Evolutionary conservation across 2,888 invertebrate genomes (phyloP).

Genomic region (Rotaria macrura): DNA sequence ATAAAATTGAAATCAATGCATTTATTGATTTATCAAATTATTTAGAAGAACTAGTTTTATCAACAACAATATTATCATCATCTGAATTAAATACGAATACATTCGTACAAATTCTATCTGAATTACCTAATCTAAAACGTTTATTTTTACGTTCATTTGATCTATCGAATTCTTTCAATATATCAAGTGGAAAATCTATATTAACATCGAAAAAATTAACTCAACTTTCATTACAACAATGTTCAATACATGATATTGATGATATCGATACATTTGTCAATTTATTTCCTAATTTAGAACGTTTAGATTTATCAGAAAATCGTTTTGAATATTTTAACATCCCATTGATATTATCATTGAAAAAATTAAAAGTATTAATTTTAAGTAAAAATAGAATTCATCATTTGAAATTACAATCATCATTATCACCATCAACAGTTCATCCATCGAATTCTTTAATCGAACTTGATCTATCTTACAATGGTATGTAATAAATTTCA

Average conservation of each 20-base stretch:
- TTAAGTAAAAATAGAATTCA: slow-evolving; percentile 15
- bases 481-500: not conserved
- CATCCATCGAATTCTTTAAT: slow-evolving; percentile 1
- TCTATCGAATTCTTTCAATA: not conserved
- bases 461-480: slow-evolving; percentile 10
- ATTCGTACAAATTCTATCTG: not conserved
- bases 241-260: not conserved
- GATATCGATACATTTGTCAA: not conserved
- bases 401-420: not conserved
- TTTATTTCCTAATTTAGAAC: slow-evolving; percentile 15
- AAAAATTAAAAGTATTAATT: not conserved
- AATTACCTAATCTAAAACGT: slow-evolving; percentile 20
- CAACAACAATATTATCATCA: not conserved
- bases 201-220: not conserved
- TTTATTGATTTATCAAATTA: slow-evolving; percentile 33
- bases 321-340: not conserved
- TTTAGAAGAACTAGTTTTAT: slow-evolving; percentile 31
- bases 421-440: not conserved
- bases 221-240: not conserved
- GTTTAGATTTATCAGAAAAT: slow-evolving; percentile 16
- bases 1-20: slow-evolving; percentile 24
- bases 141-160: slow-evolving; percentile 16
- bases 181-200: not conserved
- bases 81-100: not conserved
- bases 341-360: not conserved